phyloP scores from a whole-genome alignment of 1,140 invertebrate genomes.

The Achroia grisella region DNA sequence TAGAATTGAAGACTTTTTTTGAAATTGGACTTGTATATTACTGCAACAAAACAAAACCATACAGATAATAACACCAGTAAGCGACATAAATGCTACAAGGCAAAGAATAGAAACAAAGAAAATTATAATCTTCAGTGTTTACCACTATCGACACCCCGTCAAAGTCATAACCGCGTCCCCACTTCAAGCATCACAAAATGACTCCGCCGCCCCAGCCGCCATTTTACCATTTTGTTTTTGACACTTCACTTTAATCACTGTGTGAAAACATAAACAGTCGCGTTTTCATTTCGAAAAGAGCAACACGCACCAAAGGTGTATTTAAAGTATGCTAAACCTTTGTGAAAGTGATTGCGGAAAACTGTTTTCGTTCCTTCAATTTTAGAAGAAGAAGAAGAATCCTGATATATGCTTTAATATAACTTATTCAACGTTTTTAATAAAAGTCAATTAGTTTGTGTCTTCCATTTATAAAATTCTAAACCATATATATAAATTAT shows the following conservation, averaged over 20 bases:
- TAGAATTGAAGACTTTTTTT: too few relatives aligned
- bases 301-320: conserved; percentile 40
- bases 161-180: conserved; percentile 35
- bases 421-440: too few relatives aligned
- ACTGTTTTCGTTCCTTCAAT: conserved; percentile 28
- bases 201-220: conserved; percentile 27
- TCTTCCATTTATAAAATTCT: too few relatives aligned
- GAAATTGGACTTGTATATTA: too few relatives aligned
- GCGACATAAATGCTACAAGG: not conserved
- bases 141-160: conserved; percentile 49
- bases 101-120: conserved; percentile 39
- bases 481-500: too few relatives aligned
- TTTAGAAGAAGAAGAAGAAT: too few relatives aligned
- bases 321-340: conserved; percentile 48
- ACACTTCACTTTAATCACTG: conserved; percentile 71
- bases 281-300: conserved; percentile 67
- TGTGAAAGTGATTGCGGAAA: conserved; percentile 34
- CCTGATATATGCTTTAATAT: too few relatives aligned
- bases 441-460: too few relatives aligned
- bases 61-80: too few relatives aligned
- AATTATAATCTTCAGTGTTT: conserved; percentile 50
- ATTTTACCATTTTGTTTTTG: conserved; percentile 58
- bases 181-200: not conserved
- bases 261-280: conserved; percentile 66
- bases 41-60: too few relatives aligned